phyloP scores from a whole-genome alignment of 2,113 vertebrate genomes.

The Dicaeum eximium region DNA sequence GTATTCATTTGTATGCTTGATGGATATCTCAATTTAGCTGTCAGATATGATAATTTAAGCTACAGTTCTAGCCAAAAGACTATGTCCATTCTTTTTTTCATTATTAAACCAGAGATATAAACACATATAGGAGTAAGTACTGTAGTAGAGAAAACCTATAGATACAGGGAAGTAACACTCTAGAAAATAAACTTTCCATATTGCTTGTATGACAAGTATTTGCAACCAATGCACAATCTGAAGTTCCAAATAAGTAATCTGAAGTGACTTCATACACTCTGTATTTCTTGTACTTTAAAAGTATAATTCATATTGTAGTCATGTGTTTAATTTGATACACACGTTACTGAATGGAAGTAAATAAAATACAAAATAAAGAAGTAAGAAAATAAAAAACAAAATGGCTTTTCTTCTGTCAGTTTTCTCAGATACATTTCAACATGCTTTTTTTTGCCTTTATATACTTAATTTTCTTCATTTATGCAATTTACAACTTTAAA shows the following conservation, averaged over 20 bases:
- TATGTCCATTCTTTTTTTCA: background rate
- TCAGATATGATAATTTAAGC: conserved; percentile 15
- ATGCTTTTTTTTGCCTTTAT: background rate
- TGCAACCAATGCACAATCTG: background rate
- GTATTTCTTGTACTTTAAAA: background rate
- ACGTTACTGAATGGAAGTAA: background rate
- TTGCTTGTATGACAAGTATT: background rate
- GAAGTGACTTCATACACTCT: background rate
- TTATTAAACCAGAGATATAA: background rate
- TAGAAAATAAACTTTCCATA: background rate
- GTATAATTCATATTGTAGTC: background rate
- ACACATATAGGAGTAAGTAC: background rate
- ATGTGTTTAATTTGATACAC: background rate
- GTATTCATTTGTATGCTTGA: conserved; percentile 1
- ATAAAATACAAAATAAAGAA: background rate
- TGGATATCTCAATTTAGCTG: conserved; percentile 17
- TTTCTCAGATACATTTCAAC: background rate
- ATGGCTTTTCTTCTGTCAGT: background rate
- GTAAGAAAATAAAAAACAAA: background rate
- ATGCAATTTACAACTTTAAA: background rate
- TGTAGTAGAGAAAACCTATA: background rate
- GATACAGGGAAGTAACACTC: background rate
- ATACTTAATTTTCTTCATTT: background rate
- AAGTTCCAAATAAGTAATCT: background rate
- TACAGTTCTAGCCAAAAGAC: background rate